Conservation (phyloP, 2,797 vertebrate species). For the Etheostoma perlongum region DNA sequence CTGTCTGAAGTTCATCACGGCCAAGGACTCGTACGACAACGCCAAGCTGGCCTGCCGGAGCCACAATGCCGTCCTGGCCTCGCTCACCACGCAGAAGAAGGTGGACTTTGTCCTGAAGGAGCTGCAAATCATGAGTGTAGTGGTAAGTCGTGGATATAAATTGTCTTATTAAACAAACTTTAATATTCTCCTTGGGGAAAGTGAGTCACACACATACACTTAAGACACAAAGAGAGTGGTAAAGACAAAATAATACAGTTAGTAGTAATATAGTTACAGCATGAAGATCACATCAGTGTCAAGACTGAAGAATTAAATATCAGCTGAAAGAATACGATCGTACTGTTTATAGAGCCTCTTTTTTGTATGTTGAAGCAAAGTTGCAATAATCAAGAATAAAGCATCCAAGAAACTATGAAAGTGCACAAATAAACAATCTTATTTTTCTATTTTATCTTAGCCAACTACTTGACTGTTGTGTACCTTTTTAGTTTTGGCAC, state of each 20-base stretch:
- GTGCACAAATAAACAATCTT: neutral
- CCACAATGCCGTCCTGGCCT: slow-evolving; percentile 92
- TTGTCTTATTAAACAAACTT: slow-evolving; percentile 12
- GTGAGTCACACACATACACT: neutral
- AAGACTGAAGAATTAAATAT: neutral
- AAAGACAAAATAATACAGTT: slow-evolving; percentile 1
- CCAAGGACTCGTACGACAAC: slow-evolving; percentile 95
- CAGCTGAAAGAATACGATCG: neutral
- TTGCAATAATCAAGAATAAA: neutral
- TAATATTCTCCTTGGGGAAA: slow-evolving; percentile 4
- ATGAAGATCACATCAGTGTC: neutral
- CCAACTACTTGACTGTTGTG: neutral
- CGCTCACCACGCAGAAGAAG: slow-evolving; percentile 95
- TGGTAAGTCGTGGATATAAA: slow-evolving; percentile 76
- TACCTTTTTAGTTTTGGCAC: neutral
- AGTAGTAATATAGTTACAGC: neutral
- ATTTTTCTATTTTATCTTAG: neutral
- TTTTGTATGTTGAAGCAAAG: neutral
- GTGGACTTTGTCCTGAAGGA: slow-evolving; percentile 97
- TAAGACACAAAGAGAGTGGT: neutral
- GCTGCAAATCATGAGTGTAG: slow-evolving; percentile 91
- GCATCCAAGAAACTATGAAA: neutral
- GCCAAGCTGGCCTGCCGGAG: slow-evolving; percentile 93
- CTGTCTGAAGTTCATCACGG: slow-evolving; percentile 92
- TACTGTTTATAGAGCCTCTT: neutral